Evolutionary conservation across 2,113 vertebrate species (phyloP).

Genomic region (Alaudala cheleensis): DNA sequence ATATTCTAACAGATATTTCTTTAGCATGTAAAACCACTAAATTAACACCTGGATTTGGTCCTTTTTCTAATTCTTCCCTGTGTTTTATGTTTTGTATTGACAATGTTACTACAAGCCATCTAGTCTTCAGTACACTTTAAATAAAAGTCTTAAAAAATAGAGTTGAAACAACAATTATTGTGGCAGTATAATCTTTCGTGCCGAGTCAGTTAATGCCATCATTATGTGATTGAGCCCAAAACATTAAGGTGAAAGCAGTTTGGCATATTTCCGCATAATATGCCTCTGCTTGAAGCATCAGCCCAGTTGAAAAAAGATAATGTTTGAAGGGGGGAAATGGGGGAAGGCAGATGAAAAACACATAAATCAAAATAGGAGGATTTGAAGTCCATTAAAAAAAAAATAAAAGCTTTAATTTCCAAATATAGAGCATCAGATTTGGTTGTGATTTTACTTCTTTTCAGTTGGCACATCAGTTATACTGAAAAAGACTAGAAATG

Average conservation of each 20-base stretch:
- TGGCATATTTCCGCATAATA: background rate
- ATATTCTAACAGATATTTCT: background rate
- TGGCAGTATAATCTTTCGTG: background rate
- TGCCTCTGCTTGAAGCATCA: background rate
- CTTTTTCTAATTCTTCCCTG: background rate
- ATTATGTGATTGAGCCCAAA: background rate
- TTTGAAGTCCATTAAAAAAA: background rate
- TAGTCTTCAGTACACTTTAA: background rate
- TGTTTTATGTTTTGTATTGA: background rate
- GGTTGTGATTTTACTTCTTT: background rate
- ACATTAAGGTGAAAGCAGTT: background rate
- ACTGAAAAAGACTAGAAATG: background rate
- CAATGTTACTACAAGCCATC: background rate
- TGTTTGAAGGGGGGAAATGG: no score
- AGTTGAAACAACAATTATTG: background rate
- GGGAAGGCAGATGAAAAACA: background rate
- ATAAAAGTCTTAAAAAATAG: background rate
- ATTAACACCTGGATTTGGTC: background rate
- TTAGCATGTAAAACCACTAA: background rate
- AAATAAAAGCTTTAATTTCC: background rate
- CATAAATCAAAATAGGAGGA: background rate
- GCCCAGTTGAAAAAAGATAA: background rate
- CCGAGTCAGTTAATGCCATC: background rate
- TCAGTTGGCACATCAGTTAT: background rate
- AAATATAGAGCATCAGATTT: background rate